phyloP scores from a whole-genome alignment of 2,113 vertebrate species.

The Pardalotus punctatus region DNA sequence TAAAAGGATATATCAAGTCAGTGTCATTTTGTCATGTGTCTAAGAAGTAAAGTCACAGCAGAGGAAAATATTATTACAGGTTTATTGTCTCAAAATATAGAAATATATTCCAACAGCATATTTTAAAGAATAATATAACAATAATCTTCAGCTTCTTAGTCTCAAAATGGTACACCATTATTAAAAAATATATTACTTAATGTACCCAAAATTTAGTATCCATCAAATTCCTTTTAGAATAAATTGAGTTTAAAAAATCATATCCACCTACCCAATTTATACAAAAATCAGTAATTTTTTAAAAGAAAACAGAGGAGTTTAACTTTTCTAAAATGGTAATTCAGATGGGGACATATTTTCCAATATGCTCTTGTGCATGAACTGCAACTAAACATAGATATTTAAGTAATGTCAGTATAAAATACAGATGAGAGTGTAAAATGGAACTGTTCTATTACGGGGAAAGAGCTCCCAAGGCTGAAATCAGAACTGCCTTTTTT shows the following conservation, averaged over 20 bases:
- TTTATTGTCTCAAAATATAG: constrained; percentile 82
- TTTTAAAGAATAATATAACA: constrained; percentile 81
- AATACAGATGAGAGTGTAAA: background rate
- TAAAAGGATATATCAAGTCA: background rate
- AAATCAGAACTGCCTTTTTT: background rate
- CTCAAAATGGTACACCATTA: constrained; percentile 75
- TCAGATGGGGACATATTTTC: background rate
- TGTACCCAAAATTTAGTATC: constrained; percentile 67
- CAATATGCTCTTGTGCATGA: background rate
- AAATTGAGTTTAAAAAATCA: constrained; percentile 60
- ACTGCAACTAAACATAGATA: background rate
- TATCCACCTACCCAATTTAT: constrained; percentile 40
- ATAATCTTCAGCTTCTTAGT: constrained; percentile 73
- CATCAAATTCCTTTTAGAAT: constrained; percentile 67
- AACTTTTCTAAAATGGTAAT: background rate
- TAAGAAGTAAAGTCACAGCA: constrained; percentile 53
- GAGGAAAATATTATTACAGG: constrained; percentile 45
- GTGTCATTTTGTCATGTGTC: background rate
- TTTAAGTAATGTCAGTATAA: background rate
- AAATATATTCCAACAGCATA: constrained; percentile 75
- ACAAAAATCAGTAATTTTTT: constrained; percentile 34
- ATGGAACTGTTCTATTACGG: background rate
- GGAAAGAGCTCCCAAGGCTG: background rate
- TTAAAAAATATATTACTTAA: constrained; percentile 83
- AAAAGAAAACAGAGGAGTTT: background rate